Percentiles rank a stretch among this genome's conserved stretches.
These are phyloP conservation scores for Opisthograptis luteolata DNA, from an alignment of 2,888 invertebrate species.

Conservation along the genomic window DNA sequence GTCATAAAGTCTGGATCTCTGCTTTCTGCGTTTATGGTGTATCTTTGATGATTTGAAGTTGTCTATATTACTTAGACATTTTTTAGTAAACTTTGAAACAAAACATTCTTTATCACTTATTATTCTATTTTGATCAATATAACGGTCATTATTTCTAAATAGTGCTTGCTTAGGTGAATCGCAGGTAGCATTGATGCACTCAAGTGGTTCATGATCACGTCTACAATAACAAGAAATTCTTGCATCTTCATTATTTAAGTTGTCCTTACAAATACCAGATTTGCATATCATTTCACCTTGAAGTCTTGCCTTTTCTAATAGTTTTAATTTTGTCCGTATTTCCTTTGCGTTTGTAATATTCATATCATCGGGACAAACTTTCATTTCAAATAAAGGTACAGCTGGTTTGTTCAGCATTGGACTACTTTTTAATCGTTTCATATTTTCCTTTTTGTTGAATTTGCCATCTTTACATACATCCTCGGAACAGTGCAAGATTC, in stretches of 20 bases:
- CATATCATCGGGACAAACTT: not conserved
- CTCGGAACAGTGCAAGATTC: conserved; percentile 42
- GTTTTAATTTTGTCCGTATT: conserved; percentile 32
- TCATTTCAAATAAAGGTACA: not conserved
- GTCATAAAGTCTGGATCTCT: conserved; percentile 6
- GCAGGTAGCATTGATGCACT: too few species aligned
- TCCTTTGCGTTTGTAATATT: not conserved
- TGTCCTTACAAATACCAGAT: conserved; percentile 19
- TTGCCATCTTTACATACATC: conserved; percentile 34
- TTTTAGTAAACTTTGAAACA: not conserved
- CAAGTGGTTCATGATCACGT: conserved; percentile 4
- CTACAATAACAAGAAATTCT: conserved; percentile 17
- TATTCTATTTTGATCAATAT: too few species aligned
- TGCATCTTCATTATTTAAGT: conserved; percentile 2
- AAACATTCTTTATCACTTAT: too few species aligned
- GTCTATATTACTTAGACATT: not conserved
- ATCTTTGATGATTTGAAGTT: not conserved
- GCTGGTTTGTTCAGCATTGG: not conserved
- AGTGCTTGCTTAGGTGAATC: too few species aligned
- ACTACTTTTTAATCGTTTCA: not conserved
- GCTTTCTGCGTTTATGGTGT: conserved; percentile 4
- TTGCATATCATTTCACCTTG: conserved; percentile 27
- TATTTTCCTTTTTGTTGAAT: not conserved
- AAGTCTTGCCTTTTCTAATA: conserved; percentile 20
- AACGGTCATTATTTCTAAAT: too few species aligned